Percentiles rank a stretch among this genome's conserved stretches.
Evolutionary conservation across 2,113 vertebrate genomes (phyloP).

Genomic region (Apeltes quadracus): DNA sequence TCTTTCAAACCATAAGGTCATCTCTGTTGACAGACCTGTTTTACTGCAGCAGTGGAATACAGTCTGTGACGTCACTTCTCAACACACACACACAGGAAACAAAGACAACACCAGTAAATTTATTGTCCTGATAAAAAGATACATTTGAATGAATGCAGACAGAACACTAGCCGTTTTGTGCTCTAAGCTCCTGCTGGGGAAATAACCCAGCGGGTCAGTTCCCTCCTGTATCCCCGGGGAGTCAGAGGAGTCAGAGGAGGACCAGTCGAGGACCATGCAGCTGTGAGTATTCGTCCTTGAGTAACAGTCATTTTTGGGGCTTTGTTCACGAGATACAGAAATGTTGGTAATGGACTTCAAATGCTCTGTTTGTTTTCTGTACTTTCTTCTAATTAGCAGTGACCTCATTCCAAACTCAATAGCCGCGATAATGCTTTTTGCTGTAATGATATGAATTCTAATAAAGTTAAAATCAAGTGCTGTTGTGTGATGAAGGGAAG

Average conservation of each 20-base stretch:
- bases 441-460: not conserved
- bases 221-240: not conserved
- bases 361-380: not conserved
- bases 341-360: not conserved
- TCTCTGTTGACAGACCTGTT: not conserved
- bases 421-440: not conserved
- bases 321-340: not conserved
- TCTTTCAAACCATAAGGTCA: not conserved
- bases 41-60: not conserved
- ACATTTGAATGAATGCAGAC: slow-evolving; percentile 38
- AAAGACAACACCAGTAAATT: not conserved
- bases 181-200: not conserved
- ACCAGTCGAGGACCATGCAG: not conserved
- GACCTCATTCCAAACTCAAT: no score
- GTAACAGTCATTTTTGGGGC: not conserved
- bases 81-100: not conserved
- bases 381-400: not conserved
- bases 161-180: not conserved
- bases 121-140: not conserved
- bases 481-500: not conserved
- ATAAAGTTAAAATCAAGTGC: not conserved
- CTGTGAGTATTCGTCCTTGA: slow-evolving; percentile 11
- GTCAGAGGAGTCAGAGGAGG: slow-evolving; percentile 2
- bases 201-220: not conserved
- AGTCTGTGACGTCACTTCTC: not conserved